A percentile compares a stretch with the other conserved stretches of the same genome.
Conservation (phyloP, 1,140 invertebrate species). For the Brachionus calyciflorus region DNA sequence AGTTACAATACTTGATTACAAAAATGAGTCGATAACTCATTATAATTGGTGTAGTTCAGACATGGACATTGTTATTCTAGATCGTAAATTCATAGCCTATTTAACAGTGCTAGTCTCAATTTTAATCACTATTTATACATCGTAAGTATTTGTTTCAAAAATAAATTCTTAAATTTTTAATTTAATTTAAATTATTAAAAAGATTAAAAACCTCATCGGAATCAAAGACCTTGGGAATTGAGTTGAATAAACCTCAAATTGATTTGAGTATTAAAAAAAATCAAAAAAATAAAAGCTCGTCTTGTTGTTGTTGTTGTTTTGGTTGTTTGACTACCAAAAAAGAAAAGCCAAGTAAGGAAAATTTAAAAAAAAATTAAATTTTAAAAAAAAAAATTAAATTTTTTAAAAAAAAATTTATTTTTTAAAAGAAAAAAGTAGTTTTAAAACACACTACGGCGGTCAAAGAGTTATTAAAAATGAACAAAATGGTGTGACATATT, state of each 20-base stretch:
- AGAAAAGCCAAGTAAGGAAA: slow-evolving; percentile 13
- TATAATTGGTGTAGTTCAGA: slow-evolving; percentile 42
- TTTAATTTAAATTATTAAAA: too few species aligned
- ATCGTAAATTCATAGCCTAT: slow-evolving; percentile 55
- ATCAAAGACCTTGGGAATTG: slow-evolving; percentile 56
- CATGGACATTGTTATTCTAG: slow-evolving; percentile 26
- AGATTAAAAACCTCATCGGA: slow-evolving; percentile 56
- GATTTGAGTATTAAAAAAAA: not conserved
- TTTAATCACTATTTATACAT: slow-evolving; percentile 52
- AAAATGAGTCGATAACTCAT: not conserved
- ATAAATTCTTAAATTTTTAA: too few species aligned
- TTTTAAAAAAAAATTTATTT: not conserved
- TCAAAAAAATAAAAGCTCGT: not conserved
- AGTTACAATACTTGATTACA: slow-evolving; percentile 16
- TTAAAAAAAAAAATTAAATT: not conserved
- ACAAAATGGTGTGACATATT: slow-evolving; percentile 86
- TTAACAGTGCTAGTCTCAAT: slow-evolving; percentile 52
- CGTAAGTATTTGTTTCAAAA: too few species aligned
- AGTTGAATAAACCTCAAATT: slow-evolving; percentile 32
- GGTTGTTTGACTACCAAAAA: slow-evolving; percentile 44
- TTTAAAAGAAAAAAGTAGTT: slow-evolving; percentile 29
- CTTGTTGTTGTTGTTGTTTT: slow-evolving; percentile 41
- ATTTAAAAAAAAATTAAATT: not conserved
- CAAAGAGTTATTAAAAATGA: slow-evolving; percentile 79
- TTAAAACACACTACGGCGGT: slow-evolving; percentile 15